phyloP scores from a whole-genome alignment of 2,797 vertebrate genomes.

The Sebastes taczanowskii region DNA sequence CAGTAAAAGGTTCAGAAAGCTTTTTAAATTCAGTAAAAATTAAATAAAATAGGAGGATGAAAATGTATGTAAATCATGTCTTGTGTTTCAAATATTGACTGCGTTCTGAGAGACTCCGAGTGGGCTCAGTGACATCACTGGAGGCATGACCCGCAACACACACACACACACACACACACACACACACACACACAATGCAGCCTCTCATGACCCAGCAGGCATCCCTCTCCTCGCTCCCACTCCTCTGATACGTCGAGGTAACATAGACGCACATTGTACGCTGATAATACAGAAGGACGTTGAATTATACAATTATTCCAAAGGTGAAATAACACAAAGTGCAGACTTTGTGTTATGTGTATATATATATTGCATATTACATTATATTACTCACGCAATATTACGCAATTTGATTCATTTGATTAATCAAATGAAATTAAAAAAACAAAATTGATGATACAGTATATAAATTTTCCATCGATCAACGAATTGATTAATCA shows the following conservation, averaged over 20 bases:
- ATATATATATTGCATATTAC: not conserved
- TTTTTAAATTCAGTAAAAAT: not conserved
- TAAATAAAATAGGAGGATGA: not conserved
- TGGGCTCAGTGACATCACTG: slow-evolving; percentile 64
- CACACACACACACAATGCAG: slow-evolving; percentile 38
- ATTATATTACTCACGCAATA: too few relatives aligned
- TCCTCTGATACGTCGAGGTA: slow-evolving; percentile 5
- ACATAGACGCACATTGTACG: slow-evolving; percentile 25
- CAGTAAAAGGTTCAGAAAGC: not conserved
- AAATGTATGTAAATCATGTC: too few relatives aligned
- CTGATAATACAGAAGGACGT: not conserved
- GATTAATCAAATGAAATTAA: not conserved
- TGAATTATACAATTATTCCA: not conserved
- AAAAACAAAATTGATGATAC: not conserved
- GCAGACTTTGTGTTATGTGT: not conserved
- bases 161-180: not conserved
- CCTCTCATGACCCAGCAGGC: slow-evolving; percentile 32
- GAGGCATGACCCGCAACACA: slow-evolving; percentile 47
- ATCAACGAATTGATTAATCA: not conserved
- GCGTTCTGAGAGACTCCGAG: not conserved
- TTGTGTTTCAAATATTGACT: not conserved
- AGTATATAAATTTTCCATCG: not conserved
- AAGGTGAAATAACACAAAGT: not conserved
- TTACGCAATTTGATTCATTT: not conserved
- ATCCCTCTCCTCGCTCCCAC: slow-evolving; percentile 27